Conservation (phyloP, 2,797 vertebrate species). For the Scleropages formosus region DNA sequence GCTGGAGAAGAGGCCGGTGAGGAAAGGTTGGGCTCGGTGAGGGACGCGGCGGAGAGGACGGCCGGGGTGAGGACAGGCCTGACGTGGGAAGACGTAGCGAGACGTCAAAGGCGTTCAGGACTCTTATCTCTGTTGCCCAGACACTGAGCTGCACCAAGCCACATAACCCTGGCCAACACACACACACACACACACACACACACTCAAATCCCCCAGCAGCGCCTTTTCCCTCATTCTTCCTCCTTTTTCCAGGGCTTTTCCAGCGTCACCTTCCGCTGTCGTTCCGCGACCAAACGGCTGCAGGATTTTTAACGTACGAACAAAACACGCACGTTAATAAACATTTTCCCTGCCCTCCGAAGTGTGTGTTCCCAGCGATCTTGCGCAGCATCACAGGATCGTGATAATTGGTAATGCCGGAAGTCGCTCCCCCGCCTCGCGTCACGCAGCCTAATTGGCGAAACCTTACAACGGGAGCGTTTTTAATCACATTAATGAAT, state of each 20-base stretch:
- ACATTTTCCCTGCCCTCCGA: neutral
- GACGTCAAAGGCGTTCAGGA: constrained; percentile 11
- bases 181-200: constrained; percentile 33
- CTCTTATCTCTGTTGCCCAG: constrained; percentile 77
- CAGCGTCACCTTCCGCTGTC: neutral
- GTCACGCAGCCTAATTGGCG: too few species aligned
- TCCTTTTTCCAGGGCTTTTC: neutral
- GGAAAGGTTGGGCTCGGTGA: too few species aligned
- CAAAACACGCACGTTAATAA: neutral
- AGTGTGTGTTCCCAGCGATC: too few species aligned
- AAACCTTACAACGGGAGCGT: too few species aligned
- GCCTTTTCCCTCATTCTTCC: neutral
- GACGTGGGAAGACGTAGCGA: constrained; percentile 1
- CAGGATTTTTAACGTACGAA: neutral
- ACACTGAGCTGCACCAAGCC: constrained; percentile 75
- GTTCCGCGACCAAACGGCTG: neutral
- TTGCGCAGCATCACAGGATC: too few species aligned
- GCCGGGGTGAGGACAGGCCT: neutral
- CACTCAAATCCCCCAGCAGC: neutral
- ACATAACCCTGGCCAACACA: constrained; percentile 67
- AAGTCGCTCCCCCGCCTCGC: too few species aligned
- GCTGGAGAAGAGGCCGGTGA: constrained; percentile 49
- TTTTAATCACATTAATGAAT: too few species aligned
- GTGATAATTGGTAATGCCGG: too few species aligned
- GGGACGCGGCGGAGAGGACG: neutral